Percentiles rank a stretch among this genome's conserved stretches.
phyloP scores from a whole-genome alignment of 2,888 invertebrate genomes.

The Agrotis ipsilon region DNA sequence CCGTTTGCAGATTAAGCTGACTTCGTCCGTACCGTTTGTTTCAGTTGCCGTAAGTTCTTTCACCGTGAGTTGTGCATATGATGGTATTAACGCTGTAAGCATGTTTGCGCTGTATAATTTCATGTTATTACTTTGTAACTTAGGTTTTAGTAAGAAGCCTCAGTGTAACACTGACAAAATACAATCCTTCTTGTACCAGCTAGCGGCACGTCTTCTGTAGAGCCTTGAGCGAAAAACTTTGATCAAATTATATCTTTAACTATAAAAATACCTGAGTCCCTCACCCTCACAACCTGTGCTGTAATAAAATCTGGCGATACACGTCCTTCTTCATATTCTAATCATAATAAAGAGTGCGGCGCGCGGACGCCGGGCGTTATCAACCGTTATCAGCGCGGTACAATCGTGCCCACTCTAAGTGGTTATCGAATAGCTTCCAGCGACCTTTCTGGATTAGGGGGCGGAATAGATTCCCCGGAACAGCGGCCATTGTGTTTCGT shows the following conservation, averaged over 20 bases:
- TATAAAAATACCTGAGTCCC: conserved; percentile 30
- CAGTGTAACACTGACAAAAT: neutral
- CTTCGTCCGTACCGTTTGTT: conserved; percentile 37
- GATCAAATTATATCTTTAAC: conserved; percentile 33
- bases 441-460: conserved; percentile 87
- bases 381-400: conserved; percentile 79
- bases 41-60: conserved; percentile 23
- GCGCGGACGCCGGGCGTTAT: conserved; percentile 72
- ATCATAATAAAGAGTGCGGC: conserved; percentile 62
- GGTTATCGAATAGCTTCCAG: conserved; percentile 86
- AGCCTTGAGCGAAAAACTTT: conserved; percentile 4
- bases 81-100: conserved; percentile 15
- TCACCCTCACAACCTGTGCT: conserved; percentile 15
- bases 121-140: neutral
- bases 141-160: neutral
- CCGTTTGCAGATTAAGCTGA: conserved; percentile 45
- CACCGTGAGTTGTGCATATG: conserved; percentile 29
- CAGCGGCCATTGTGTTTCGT: conserved; percentile 80
- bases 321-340: conserved; percentile 62
- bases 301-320: conserved; percentile 50
- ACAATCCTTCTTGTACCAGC: neutral
- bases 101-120: conserved; percentile 21
- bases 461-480: conserved; percentile 80
- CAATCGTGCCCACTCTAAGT: conserved; percentile 82
- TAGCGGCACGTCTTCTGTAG: neutral